Evolutionary conservation across 2,797 vertebrate species (phyloP).

Genomic region (Megaceryle alcyon): DNA sequence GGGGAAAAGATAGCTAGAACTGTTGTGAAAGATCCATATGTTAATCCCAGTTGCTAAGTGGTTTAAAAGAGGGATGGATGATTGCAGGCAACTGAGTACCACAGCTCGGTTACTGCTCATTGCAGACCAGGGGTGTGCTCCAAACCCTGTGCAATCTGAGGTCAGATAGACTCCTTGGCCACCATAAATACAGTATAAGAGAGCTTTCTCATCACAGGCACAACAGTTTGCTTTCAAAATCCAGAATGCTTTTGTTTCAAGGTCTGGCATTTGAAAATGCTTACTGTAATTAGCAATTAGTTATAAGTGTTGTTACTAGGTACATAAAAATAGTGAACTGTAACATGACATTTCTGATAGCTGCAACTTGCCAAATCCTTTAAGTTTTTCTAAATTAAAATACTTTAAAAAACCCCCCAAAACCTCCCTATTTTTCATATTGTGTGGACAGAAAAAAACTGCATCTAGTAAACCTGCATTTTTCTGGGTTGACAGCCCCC

Average conservation of each 20-base stretch:
- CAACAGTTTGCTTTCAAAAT: not conserved
- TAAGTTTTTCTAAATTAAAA: not conserved
- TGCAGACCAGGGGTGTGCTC: not conserved
- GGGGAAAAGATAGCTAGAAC: not conserved
- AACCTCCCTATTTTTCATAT: not conserved
- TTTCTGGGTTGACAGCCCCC: not conserved
- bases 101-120: not conserved
- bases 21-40: not conserved
- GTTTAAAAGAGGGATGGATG: not conserved
- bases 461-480: not conserved
- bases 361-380: not conserved
- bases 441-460: accelerated
- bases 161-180: not conserved
- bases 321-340: not conserved
- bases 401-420: not conserved
- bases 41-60: not conserved
- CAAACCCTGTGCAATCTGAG: not conserved
- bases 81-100: not conserved
- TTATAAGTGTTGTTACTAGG: not conserved
- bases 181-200: not conserved
- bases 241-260: not conserved
- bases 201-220: not conserved
- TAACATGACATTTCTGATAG: not conserved
- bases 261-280: not conserved
- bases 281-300: not conserved